Conservation (phyloP, 2,113 vertebrate species). For the Trinectes maculatus region DNA sequence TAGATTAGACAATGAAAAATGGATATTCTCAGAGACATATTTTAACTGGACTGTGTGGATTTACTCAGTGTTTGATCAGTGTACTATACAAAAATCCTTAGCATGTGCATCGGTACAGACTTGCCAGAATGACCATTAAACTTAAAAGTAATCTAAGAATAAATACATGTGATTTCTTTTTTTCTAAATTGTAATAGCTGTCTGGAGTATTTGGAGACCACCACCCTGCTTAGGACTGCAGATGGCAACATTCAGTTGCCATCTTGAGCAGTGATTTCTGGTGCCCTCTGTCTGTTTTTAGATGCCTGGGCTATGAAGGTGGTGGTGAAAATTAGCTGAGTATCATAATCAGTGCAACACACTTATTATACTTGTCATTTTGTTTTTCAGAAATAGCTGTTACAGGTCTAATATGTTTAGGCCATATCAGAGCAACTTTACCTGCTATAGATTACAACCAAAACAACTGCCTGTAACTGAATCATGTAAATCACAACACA, state of each 20-base stretch:
- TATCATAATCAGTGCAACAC: not conserved
- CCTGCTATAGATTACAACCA: not conserved
- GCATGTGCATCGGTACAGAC: not conserved
- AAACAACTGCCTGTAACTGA: not conserved
- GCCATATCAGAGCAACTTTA: conserved; percentile 16
- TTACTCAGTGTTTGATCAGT: conserved; percentile 15
- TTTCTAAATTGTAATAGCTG: too few species aligned
- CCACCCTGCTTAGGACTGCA: conserved; percentile 42
- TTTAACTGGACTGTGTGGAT: conserved; percentile 46
- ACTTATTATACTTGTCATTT: not conserved
- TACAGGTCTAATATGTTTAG: not conserved
- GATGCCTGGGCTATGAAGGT: not conserved
- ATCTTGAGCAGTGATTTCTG: conserved; percentile 32
- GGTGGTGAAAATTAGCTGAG: not conserved
- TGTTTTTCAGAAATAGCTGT: not conserved
- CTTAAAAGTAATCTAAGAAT: not conserved
- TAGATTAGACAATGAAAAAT: conserved; percentile 39
- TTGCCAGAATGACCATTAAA: not conserved
- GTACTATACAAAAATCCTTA: conserved; percentile 1
- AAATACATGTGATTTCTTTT: too few species aligned
- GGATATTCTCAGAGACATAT: conserved; percentile 41
- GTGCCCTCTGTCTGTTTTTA: conserved; percentile 55
- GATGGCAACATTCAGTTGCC: conserved; percentile 40
- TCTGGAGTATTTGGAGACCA: not conserved
- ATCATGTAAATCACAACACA: not conserved